These are phyloP conservation scores for Ornithoptera alexandrae DNA, from an alignment of 2,888 invertebrate species.

Conservation along the genomic window DNA sequence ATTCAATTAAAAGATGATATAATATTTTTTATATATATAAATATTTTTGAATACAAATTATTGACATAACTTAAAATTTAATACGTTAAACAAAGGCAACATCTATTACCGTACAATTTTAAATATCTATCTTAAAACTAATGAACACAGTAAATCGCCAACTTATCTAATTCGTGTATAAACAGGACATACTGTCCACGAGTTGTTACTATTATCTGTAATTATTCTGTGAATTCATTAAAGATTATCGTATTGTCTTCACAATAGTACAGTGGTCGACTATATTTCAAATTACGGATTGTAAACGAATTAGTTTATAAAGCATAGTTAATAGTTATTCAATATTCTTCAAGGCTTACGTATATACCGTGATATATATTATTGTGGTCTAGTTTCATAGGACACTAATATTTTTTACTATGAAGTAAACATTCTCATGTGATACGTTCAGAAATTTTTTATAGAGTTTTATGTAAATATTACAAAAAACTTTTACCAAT, in stretches of 20 bases:
- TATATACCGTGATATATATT: too few relatives aligned
- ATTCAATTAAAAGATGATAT: too few relatives aligned
- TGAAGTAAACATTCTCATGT: neutral
- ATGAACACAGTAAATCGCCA: constrained; percentile 17
- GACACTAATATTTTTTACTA: neutral
- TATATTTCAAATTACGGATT: neutral
- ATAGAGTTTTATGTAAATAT: neutral
- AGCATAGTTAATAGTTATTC: neutral
- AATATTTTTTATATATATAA: too few relatives aligned
- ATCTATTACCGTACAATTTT: neutral
- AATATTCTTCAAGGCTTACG: neutral
- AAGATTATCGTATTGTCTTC: constrained; percentile 6
- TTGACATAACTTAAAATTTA: neutral
- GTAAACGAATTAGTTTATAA: neutral
- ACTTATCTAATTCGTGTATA: constrained; percentile 22
- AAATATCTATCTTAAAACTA: neutral
- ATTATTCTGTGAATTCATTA: constrained; percentile 18
- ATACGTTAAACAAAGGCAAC: neutral
- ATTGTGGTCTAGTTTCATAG: too few relatives aligned
- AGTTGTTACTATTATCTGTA: neutral
- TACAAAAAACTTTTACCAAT: neutral
- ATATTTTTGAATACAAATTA: neutral
- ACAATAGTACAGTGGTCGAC: neutral
- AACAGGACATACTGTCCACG: constrained; percentile 15
- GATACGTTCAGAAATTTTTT: neutral